Evolutionary conservation across 1,140 invertebrate genomes (phyloP).

Genomic region (Calephelis virginiensis): DNA sequence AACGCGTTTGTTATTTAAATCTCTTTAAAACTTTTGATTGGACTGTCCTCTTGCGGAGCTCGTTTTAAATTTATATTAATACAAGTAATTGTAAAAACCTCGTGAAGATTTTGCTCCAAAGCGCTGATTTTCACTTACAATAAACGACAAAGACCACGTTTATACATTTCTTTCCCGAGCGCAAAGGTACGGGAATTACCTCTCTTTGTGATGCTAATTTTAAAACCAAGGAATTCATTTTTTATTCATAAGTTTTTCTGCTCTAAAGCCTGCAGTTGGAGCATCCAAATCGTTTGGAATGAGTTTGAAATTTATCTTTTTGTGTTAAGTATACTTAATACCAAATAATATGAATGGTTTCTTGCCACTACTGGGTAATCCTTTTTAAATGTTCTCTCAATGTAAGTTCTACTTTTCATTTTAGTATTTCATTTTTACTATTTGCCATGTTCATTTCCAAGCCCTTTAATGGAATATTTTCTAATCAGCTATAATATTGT

Average conservation of each 20-base stretch:
- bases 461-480: too few relatives aligned
- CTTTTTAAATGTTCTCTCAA: background rate
- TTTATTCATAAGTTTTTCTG: slow-evolving; percentile 78
- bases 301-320: slow-evolving; percentile 61
- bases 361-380: background rate
- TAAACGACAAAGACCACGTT: slow-evolving; percentile 62
- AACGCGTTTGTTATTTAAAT: slow-evolving; percentile 17
- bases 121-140: slow-evolving; percentile 65
- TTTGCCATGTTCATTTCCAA: too few relatives aligned
- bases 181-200: slow-evolving; percentile 73
- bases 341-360: slow-evolving; percentile 36
- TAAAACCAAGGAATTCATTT: slow-evolving; percentile 77
- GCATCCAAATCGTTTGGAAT: slow-evolving; percentile 65
- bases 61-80: slow-evolving; percentile 25
- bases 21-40: slow-evolving; percentile 18
- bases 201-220: slow-evolving; percentile 77
- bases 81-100: slow-evolving; percentile 20
- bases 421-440: too few relatives aligned
- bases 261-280: slow-evolving; percentile 66
- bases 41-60: slow-evolving; percentile 19
- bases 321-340: slow-evolving; percentile 48
- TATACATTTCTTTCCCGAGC: slow-evolving; percentile 67
- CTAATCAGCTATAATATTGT: too few relatives aligned
- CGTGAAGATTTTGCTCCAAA: slow-evolving; percentile 31
- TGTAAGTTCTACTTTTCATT: too few relatives aligned